These are phyloP conservation scores for Halisarca cf. caerulea DNA, from an alignment of 37 sponge, comb jelly and placozoan species.

Conservation along the genomic window DNA sequence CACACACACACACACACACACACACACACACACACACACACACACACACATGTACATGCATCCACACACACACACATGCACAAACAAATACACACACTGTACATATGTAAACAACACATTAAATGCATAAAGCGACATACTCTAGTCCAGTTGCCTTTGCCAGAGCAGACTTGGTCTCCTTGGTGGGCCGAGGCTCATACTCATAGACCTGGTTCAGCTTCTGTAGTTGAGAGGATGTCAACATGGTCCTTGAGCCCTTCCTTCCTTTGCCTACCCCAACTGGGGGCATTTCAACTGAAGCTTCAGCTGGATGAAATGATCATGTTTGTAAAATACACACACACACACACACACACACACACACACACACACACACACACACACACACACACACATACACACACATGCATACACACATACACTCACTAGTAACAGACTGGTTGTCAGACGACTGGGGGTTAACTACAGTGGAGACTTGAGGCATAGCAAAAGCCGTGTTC, in stretches of 20 bases:
- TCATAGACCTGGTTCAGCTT: constrained; percentile 63
- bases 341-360: constrained; percentile 16
- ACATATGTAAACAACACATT: too few species aligned
- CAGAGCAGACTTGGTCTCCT: constrained; percentile 56
- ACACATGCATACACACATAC: too few species aligned
- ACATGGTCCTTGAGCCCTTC: constrained; percentile 60
- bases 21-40: too few species aligned
- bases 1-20: too few species aligned
- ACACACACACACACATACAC: background rate
- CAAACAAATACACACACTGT: too few species aligned
- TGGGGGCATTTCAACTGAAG: background rate
- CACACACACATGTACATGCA: too few species aligned
- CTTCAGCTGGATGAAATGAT: background rate
- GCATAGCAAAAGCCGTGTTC: background rate
- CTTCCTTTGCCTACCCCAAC: constrained; percentile 14
- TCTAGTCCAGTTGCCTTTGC: constrained; percentile 71
- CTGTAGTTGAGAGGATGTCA: constrained; percentile 70
- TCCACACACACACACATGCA: too few species aligned
- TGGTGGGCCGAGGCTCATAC: constrained; percentile 66
- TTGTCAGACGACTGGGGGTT: background rate
- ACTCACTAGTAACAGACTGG: background rate
- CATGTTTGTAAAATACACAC: background rate
- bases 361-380: constrained; percentile 10
- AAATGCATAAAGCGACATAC: background rate
- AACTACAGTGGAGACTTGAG: background rate